Base-by-base conservation (phyloP, 2,888 invertebrate genomes). In the Drosophila subquinaria region DNA sequence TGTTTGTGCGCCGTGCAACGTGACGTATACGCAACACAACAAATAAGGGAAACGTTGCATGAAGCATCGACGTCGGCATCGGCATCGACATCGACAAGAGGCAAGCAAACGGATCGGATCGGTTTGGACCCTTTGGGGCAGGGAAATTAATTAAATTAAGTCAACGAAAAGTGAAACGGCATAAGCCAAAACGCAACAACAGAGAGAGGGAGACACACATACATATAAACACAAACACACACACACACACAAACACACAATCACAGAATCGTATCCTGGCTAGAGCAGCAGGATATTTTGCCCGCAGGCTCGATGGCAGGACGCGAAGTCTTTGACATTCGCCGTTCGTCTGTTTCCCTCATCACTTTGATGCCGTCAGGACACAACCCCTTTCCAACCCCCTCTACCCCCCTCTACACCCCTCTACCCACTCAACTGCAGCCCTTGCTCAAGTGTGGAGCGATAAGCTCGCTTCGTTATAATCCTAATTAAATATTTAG, bases 401-500 rank as follows among this genome's bases (percentile, higher is more conserved):
- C 6, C n/a, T 30, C 15, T 27, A 13, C 15, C 9, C 40, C 47
- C 4, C 13, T 30, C 15, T 27, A 13, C 15, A 8, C 40, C 47
- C 4, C 13, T 40, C 38, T 38, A 9, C 40, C n/a, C 35, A 4
- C 38, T 2, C 10, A 11, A 11, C 17, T 13, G 23, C 30, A 8
- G 15, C 56, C 20, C 20, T 27, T 27, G 47, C 13, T 53, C 51
- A 65, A 78, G 66, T 75, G 67, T 78, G 63, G 60, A 65, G 73
- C 81, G 80, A 86, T 86, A 86, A 86, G 87, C 86, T 78, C 63
- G 79, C 76, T 88, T 84, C 87, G 88, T 88, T 86, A 88, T 86
- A 86, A 86, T 88, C 88, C 86, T 86, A 86, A 86, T 86, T 88
- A 86, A 88, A 86, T 86, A 86, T 86, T 86, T 86, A 86, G 87